These are phyloP conservation scores for Colistium nudipinnis DNA, from an alignment of 2,113 vertebrate species.

Conservation along the genomic window DNA sequence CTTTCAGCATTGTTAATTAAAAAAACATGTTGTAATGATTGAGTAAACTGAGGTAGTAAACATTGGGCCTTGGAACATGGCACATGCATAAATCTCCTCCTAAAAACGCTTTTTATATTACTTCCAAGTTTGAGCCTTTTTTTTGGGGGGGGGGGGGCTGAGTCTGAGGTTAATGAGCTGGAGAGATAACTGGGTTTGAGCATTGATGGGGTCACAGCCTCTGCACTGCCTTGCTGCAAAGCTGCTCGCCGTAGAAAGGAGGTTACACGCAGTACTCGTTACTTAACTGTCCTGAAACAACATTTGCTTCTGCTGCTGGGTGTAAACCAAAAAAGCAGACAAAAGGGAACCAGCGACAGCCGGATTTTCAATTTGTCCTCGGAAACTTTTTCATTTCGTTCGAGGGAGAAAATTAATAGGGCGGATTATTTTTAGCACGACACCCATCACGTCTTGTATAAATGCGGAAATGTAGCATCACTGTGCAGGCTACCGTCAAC, in stretches of 20 bases:
- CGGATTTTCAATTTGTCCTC: too few species aligned
- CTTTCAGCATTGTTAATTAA: constrained; percentile 40
- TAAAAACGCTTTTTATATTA: not conserved
- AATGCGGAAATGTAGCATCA: constrained; percentile 25
- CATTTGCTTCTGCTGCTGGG: constrained; percentile 3
- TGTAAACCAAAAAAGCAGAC: not conserved
- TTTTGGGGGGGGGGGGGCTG: not conserved
- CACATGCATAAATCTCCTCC: not conserved
- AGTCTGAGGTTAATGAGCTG: not conserved
- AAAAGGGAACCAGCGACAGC: not conserved
- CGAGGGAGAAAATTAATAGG: constrained; percentile 1
- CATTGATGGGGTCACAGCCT: constrained; percentile 33
- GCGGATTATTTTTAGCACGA: constrained; percentile 1
- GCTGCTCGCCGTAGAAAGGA: constrained; percentile 40
- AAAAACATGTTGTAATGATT: constrained; percentile 47
- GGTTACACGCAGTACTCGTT: constrained; percentile 8
- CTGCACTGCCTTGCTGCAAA: constrained; percentile 33
- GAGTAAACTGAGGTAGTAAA: constrained; percentile 27
- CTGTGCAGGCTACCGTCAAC: constrained; percentile 24
- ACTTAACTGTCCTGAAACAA: constrained; percentile 33
- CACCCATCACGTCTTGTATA: constrained; percentile 32
- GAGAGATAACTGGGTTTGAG: constrained; percentile 6
- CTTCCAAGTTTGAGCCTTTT: not conserved
- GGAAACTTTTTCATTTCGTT: constrained; percentile 2
- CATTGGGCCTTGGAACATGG: constrained; percentile 5